phyloP scores from a whole-genome alignment of 2,113 vertebrate genomes.

The Otolemur garnettii region DNA sequence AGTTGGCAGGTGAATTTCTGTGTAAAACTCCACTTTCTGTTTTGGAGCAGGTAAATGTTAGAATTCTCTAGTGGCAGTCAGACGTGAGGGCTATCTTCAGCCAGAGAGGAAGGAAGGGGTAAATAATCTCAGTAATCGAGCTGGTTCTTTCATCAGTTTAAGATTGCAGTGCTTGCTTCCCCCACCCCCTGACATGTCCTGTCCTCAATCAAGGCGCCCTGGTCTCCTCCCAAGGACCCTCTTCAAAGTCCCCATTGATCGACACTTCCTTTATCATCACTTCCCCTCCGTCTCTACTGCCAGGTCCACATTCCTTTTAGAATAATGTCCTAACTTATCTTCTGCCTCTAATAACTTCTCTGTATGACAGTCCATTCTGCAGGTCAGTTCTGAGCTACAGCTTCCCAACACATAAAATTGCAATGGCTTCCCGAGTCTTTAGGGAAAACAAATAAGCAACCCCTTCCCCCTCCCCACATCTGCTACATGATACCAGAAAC shows the following conservation, averaged over 20 bases:
- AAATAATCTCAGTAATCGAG: neutral
- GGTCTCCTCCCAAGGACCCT: neutral
- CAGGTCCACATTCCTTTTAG: neutral
- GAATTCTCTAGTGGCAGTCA: neutral
- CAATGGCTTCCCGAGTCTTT: neutral
- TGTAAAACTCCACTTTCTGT: slow-evolving; percentile 32
- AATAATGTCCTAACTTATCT: slow-evolving; percentile 5
- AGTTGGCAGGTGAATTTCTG: slow-evolving; percentile 49
- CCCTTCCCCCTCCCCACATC: neutral
- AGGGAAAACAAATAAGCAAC: slow-evolving; percentile 15
- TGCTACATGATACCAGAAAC: neutral
- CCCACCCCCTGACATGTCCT: neutral
- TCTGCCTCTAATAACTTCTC: slow-evolving; percentile 20
- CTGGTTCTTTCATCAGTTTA: neutral
- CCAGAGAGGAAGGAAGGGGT: neutral
- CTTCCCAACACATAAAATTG: neutral
- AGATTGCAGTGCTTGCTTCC: neutral
- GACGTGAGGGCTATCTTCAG: neutral
- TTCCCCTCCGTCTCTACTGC: neutral
- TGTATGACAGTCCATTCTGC: neutral
- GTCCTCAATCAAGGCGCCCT: neutral
- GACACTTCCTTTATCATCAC: neutral
- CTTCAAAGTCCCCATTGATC: neutral
- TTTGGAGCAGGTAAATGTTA: slow-evolving; percentile 17
- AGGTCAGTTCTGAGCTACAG: neutral